Conservation (phyloP, 2,888 invertebrate genomes). For the Polia nebulosa region DNA sequence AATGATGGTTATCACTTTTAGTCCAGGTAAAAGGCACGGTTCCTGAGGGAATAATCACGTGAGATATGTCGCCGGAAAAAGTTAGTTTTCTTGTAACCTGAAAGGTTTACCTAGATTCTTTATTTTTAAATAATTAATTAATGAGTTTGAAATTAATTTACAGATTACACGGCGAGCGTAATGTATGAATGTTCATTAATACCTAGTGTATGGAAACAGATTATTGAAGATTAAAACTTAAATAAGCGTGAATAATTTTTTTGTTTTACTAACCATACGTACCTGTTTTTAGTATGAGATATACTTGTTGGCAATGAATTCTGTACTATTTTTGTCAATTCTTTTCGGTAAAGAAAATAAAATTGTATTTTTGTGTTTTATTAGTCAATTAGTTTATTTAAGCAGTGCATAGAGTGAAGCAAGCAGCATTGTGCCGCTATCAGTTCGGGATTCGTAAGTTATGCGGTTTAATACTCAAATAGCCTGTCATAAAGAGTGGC, state of each 20-base stretch:
- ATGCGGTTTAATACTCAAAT: background rate
- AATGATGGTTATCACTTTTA: too few relatives aligned
- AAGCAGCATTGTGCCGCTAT: background rate
- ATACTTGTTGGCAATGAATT: conserved; percentile 10
- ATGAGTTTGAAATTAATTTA: conserved; percentile 44
- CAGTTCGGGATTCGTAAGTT: background rate
- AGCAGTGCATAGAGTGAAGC: background rate
- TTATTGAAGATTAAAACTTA: conserved; percentile 37
- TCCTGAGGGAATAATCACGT: too few relatives aligned
- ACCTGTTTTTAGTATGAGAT: background rate
- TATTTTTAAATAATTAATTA: background rate
- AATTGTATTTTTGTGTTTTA: background rate
- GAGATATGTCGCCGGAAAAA: too few relatives aligned
- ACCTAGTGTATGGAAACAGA: conserved; percentile 23
- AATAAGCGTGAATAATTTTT: conserved; percentile 26
- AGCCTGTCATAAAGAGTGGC: too few relatives aligned
- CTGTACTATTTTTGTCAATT: background rate
- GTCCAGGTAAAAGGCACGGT: too few relatives aligned
- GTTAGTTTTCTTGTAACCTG: too few relatives aligned
- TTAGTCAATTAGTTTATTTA: background rate
- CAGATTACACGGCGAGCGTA: conserved; percentile 69
- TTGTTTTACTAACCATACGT: conserved; percentile 15
- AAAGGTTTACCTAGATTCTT: too few relatives aligned
- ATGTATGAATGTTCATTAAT: conserved; percentile 59
- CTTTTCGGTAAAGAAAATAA: background rate